Evolutionary conservation across 2,888 invertebrate genomes (phyloP), one percentile per base, ranked within the genome.

Genomic region (Hedya salicella): DNA sequence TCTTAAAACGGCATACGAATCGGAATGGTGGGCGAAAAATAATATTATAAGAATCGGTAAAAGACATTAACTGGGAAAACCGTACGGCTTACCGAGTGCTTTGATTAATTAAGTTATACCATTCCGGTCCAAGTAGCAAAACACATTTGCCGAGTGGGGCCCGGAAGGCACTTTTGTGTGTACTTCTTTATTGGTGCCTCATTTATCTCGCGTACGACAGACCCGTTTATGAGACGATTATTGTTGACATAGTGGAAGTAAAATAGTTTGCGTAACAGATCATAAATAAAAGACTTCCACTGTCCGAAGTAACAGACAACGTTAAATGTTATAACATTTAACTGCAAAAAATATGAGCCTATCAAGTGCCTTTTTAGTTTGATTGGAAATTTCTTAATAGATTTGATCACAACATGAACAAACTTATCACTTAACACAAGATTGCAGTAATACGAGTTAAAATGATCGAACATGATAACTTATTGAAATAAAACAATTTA

Each of bases 51-150:
- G 59, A 65, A 52, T 59, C 44, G 39, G 36, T 40, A 53, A 59
- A 65, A 53, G 59, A 65, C 65, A 60, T 65, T 65, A 60, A 53
- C 59, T 13, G 44, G 42, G 65, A 65, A 62, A 65, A 65, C 46
- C 59, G 52, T 44, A 44, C 63, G 54, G 63, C 63, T 64, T 64
- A 57, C 64, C 53, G 65, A 65, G 59, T 65, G 65, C 65, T 65
- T 65, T 65, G 65, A 65, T 65, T 65, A 65, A 60, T 65, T 65
- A 65, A 60, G 52, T 65, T 65, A 52, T 65, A 53, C 65, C 46
- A 52, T 65, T 60, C 65, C 46, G 30, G 39, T 14, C 65, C 25
- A 50, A 44, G 52, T 63, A 63, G 42, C 59, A 48, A 65, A 65
- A 65, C 44, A 65, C 65, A 65, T 65, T 65, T 65, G 44, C 52